Evolutionary conservation across 2,888 invertebrate genomes (phyloP).

Genomic region (Petrolisthes manimaculis): DNA sequence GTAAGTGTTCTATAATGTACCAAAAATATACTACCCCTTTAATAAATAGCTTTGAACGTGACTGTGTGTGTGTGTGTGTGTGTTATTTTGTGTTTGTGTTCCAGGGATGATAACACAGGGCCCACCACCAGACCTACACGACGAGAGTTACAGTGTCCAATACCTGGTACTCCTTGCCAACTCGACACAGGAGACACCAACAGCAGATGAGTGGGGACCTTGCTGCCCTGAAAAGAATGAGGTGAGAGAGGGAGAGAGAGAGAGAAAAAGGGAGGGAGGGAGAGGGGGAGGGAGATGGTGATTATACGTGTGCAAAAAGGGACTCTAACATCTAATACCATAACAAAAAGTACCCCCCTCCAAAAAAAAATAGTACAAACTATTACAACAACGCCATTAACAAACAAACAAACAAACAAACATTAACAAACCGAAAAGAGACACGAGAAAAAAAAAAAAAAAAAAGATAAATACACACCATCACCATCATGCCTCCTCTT

Average conservation of each 20-base stretch:
- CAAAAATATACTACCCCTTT: too few species aligned
- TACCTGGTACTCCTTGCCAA: neutral
- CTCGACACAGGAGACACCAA: neutral
- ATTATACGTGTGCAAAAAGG: neutral
- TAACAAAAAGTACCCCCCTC: too few species aligned
- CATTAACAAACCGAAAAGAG: neutral
- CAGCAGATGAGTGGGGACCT: neutral
- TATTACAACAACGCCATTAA: too few species aligned
- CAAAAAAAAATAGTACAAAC: too few species aligned
- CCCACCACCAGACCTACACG: conserved; percentile 15
- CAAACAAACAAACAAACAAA: too few species aligned
- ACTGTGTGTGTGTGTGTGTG: too few species aligned
- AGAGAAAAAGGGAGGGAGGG: neutral
- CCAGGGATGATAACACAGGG: conserved; percentile 22
- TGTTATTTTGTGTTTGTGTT: too few species aligned
- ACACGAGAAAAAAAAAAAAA: neutral
- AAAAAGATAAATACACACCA: neutral
- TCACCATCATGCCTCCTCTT: too few species aligned
- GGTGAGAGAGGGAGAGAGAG: neutral
- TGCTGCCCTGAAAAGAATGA: neutral
- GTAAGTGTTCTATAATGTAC: too few species aligned
- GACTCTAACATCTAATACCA: neutral
- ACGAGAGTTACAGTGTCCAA: neutral
- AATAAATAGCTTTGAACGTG: too few species aligned
- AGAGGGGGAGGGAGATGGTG: neutral